Percentiles rank a stretch among this genome's conserved stretches.
Evolutionary conservation across 1,140 invertebrate genomes (phyloP).

Genomic region (Papilio aristodemus): DNA sequence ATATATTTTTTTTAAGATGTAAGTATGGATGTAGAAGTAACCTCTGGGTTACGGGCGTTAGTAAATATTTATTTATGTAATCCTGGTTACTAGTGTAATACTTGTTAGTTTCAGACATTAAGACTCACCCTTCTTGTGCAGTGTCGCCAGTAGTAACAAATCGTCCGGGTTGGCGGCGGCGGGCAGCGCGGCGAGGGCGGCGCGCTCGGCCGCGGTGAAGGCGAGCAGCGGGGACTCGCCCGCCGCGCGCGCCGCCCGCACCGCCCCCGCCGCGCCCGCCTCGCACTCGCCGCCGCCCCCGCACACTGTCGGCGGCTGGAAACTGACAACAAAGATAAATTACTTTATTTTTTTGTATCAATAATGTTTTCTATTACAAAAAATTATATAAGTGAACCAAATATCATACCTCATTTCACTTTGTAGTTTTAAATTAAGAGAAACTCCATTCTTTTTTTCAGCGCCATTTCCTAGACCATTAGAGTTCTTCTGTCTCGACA

Average conservation of each 20-base stretch:
- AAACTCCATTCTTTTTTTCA: constrained; percentile 67
- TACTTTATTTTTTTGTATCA: background rate
- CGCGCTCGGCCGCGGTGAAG: constrained; percentile 84
- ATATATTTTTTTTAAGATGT: too few relatives aligned
- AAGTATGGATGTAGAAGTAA: too few relatives aligned
- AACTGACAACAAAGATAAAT: constrained; percentile 50
- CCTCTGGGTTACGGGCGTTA: too few relatives aligned
- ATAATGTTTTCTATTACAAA: too few relatives aligned
- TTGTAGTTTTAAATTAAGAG: constrained; percentile 71
- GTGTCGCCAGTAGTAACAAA: constrained; percentile 87
- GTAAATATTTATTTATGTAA: too few relatives aligned
- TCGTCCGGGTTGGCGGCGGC: constrained; percentile 88
- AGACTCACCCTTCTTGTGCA: constrained; percentile 82
- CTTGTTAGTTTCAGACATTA: background rate
- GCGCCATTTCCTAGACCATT: constrained; percentile 47
- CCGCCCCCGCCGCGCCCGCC: background rate
- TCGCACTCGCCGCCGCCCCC: constrained; percentile 7
- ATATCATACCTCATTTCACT: constrained; percentile 73
- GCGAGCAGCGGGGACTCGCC: constrained; percentile 79
- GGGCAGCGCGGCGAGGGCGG: constrained; percentile 84
- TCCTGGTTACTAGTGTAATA: too few relatives aligned
- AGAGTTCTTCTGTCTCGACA: constrained; percentile 48
- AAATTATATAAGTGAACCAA: too few relatives aligned
- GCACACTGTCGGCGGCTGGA: constrained; percentile 74
- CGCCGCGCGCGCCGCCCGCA: constrained; percentile 22